A percentile compares a stretch with the other conserved stretches of the same genome.
Evolutionary conservation across 1,140 invertebrate genomes (phyloP).

Genomic region (Theocolax elegans): DNA sequence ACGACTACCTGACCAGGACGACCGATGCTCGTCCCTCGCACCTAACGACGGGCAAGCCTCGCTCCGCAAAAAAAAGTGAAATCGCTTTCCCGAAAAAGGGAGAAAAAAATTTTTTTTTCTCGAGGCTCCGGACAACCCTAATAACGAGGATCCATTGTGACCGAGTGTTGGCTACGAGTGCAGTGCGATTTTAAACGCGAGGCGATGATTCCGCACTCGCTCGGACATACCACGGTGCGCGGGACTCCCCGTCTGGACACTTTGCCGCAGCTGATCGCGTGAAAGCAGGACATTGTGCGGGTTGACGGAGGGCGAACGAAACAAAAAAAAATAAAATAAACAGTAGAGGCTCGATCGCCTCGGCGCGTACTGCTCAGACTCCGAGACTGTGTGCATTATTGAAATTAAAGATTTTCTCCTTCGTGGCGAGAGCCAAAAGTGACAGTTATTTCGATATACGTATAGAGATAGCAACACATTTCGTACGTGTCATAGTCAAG

Average conservation of each 20-base stretch:
- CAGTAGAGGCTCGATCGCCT: no score
- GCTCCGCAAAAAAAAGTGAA: conserved; percentile 19
- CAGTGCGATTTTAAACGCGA: neutral
- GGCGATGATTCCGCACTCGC: conserved; percentile 3
- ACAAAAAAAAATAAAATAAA: neutral
- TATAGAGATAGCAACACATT: no score
- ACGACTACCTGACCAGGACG: neutral
- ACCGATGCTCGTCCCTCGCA: no score
- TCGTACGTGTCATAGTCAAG: no score
- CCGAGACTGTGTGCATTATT: no score
- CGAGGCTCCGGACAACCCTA: conserved; percentile 6
- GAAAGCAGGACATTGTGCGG: neutral
- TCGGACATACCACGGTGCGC: no score
- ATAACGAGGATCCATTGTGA: neutral
- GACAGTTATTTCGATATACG: no score
- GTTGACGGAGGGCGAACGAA: neutral
- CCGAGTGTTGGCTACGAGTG: neutral
- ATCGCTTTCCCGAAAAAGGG: neutral
- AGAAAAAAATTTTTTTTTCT: conserved; percentile 1
- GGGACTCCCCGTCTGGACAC: neutral
- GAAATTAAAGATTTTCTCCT: no score
- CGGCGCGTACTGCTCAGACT: no score
- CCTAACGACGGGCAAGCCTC: conserved; percentile 22
- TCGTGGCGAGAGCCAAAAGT: no score
- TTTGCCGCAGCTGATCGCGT: neutral